Evolutionary conservation across 2,113 vertebrate genomes (phyloP), one percentile per base, ranked within the genome.

Genomic region (Clupea harengus): DNA sequence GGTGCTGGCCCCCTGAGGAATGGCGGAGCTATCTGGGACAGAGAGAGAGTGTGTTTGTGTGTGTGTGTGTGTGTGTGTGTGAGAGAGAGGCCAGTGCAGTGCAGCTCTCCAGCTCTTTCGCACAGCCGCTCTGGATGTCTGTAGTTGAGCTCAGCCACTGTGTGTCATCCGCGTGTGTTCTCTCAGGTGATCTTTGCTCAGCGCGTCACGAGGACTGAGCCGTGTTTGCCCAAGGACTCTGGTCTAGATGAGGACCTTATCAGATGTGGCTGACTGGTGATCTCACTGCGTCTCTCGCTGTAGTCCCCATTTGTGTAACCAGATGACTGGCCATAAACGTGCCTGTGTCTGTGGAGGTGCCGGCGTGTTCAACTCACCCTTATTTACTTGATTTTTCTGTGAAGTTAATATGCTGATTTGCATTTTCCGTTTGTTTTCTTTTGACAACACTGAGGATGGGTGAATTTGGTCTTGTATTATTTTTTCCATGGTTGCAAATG

Each of bases 201-300:
- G 25, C 39, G 72, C 28, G 72, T 78, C 72, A 78, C 72, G 72
- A 78, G 72, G 28, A 78, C 11, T 4, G 28, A 11, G 67, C 67
- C 25, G 67, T 78, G 72, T 78, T 78, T 78, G 72, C 72, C 72
- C 72, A 78, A 78, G 72, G 67, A 75, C 67, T 75, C 67, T 15
- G 67, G 72, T 32, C 72, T 11, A 78, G 72, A 78, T 78, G 72
- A 32, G 28, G 28, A 6, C 15, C 72, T 78, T 78, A 78, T 78
- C 72, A 78, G 13, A 11, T 18, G 72, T 5, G 72, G 28, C 72
- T 18, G 72, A 39, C 10, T 10, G 72, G 13, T 13, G 28, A 78
- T 44, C 28, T 15, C 72, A 78, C 72, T 6, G 32, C 2, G 0
- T 39, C 28, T 32, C 13, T 39, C 28, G 15, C 28, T 32, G 11